Percentiles rank a stretch among this genome's conserved stretches.
Evolutionary conservation across 2,797 vertebrate genomes (phyloP).

Genomic region (Chlorospingus semifuscus): DNA sequence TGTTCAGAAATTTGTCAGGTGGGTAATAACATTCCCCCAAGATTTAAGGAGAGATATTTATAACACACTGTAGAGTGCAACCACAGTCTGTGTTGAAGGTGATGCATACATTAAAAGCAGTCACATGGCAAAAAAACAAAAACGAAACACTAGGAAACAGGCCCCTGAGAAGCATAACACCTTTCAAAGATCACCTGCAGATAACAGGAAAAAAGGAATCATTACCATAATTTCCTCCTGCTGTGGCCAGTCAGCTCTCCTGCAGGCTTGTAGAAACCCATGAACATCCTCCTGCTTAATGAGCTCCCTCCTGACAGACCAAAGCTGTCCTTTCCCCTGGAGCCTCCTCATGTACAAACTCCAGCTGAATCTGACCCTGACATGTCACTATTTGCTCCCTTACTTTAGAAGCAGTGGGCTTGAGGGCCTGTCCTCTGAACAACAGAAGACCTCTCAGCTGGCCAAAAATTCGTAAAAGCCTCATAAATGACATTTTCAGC

Average conservation of each 20-base stretch:
- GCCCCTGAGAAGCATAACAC: neutral
- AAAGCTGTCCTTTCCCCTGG: neutral
- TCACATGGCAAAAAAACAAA: neutral
- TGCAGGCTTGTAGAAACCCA: neutral
- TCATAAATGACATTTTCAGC: neutral
- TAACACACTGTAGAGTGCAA: neutral
- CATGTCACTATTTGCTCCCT: neutral
- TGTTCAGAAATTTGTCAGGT: neutral
- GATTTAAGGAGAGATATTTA: neutral
- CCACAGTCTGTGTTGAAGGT: neutral
- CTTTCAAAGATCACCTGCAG: neutral
- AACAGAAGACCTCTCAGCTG: neutral
- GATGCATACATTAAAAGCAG: neutral
- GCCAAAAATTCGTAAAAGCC: neutral
- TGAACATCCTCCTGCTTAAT: neutral
- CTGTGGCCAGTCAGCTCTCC: neutral
- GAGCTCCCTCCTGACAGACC: neutral
- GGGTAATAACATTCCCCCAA: neutral
- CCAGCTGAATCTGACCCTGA: neutral
- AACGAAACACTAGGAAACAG: neutral
- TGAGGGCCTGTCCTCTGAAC: neutral
- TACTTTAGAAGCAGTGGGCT: neutral
- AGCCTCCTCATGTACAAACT: neutral
- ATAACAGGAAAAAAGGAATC: neutral
- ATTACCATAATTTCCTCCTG: neutral